A percentile compares a stretch with the other conserved stretches of the same genome.
phyloP scores from a whole-genome alignment of 2,888 invertebrate species.

The Synergus laeviventris region DNA sequence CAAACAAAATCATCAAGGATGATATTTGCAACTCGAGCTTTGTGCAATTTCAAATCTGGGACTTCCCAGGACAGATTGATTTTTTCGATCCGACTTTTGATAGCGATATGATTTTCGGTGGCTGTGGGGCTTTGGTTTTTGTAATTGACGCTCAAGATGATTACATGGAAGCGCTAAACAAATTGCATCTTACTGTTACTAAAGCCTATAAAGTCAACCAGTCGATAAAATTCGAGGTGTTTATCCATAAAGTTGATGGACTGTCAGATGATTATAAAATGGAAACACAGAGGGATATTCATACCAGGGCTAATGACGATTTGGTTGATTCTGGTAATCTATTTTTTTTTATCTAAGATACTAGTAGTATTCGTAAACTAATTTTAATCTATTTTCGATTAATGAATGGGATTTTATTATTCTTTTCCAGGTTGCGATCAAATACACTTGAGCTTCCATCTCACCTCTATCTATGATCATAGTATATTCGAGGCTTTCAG shows the following conservation, averaged over 20 bases:
- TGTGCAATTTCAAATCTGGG: slow-evolving; percentile 99
- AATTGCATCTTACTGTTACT: slow-evolving; percentile 94
- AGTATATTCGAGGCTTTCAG: slow-evolving; percentile 99
- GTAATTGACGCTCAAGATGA: slow-evolving; percentile 99
- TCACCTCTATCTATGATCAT: slow-evolving; percentile 99
- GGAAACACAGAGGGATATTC: slow-evolving; percentile 99
- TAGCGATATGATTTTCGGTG: slow-evolving; percentile 96
- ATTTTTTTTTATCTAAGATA: not conserved
- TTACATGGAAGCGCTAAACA: slow-evolving; percentile 95
- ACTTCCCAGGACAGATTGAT: slow-evolving; percentile 99
- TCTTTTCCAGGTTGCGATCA: slow-evolving; percentile 82
- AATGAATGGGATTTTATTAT: slow-evolving; percentile 17
- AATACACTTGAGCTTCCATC: slow-evolving; percentile 94
- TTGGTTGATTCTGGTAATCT: slow-evolving; percentile 87
- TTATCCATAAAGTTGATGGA: slow-evolving; percentile 99
- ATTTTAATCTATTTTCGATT: not conserved
- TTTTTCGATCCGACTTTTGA: slow-evolving; percentile 98
- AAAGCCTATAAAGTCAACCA: slow-evolving; percentile 97
- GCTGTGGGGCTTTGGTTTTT: slow-evolving; percentile 98
- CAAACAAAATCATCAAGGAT: slow-evolving; percentile 98
- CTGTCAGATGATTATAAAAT: slow-evolving; percentile 99
- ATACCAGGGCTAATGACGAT: slow-evolving; percentile 97
- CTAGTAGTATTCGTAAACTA: not conserved
- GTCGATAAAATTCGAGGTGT: slow-evolving; percentile 97
- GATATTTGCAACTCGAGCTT: slow-evolving; percentile 98